Evolutionary conservation across 2,888 invertebrate genomes (phyloP), one percentile per base, ranked within the genome.

Genomic region (Ophion slaviceki): DNA sequence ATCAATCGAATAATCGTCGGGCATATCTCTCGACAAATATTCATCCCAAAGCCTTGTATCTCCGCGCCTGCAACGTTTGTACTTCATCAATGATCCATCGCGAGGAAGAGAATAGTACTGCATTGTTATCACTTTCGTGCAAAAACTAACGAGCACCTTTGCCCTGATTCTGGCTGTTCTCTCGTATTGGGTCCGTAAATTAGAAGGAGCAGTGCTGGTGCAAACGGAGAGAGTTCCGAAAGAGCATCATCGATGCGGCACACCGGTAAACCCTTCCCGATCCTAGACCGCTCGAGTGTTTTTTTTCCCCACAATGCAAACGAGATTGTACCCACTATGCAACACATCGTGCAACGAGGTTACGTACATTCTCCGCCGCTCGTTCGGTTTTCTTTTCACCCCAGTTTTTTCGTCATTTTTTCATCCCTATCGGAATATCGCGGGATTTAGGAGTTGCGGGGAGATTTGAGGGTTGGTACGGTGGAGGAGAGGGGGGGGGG

Each of bases 221-320:
- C 59, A 72, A 80, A 80, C 53, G 71, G 80, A 71, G 61, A 64
- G 47, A 47, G 47, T 67, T 47, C 74, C 28, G 32, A 78, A 74
- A 79, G 75, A 75, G 81, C 64, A 79, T 79, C 79, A 79, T 81
- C 75, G 57, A 85, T 75, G 79, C 53, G n/a, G 32, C 32, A n/a
- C 47, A 57, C 57, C 59, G 62, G 62, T 36, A 24, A 40, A 53
- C n/a, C 32, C 32, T 20, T 7, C 75, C 70, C 75, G 82, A 82
- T 82, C 74, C 79, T 64, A 76, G 40, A 79, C 66, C 53, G 62
- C 67, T 2, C 59, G 11, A 32, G 57, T 57, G 47, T 57, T 78
- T 62, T 61, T 57, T 61, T 57, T 24, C n/a, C 14, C 57, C 75
- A 47, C 78, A 82, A 79, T 85, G 57, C 11, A 71, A 79, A 66